Evolutionary conservation across 2,113 vertebrate species (phyloP).

Genomic region (Martes martes): DNA sequence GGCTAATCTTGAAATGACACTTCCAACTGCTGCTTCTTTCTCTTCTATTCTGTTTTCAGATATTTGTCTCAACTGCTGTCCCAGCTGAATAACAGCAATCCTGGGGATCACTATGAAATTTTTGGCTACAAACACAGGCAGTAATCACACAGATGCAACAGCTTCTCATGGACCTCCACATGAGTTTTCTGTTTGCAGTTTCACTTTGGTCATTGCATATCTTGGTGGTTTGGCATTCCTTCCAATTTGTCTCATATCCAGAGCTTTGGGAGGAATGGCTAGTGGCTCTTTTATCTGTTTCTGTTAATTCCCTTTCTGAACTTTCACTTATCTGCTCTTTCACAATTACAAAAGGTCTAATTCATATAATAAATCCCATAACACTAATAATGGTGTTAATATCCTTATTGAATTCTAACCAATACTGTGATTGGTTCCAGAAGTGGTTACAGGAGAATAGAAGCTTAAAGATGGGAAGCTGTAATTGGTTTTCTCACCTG

Average conservation of each 20-base stretch:
- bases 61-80: background rate
- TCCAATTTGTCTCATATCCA: background rate
- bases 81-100: background rate
- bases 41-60: background rate
- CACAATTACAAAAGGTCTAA: background rate
- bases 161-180: fast-evolving
- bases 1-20: background rate
- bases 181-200: background rate
- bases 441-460: background rate
- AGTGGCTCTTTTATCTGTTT: background rate
- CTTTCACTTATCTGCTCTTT: background rate
- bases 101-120: background rate
- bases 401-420: background rate
- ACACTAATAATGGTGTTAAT: background rate
- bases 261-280: background rate
- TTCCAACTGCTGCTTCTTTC: background rate
- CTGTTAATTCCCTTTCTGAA: background rate
- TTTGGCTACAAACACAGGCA: background rate
- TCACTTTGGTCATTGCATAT: too few species aligned
- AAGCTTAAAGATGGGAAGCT: background rate
- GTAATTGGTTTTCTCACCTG: background rate
- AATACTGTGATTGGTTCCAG: background rate
- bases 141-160: background rate
- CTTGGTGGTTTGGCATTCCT: background rate
- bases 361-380: background rate